phyloP scores from a whole-genome alignment of 2,113 vertebrate genomes.

The Perognathus longimembris region DNA sequence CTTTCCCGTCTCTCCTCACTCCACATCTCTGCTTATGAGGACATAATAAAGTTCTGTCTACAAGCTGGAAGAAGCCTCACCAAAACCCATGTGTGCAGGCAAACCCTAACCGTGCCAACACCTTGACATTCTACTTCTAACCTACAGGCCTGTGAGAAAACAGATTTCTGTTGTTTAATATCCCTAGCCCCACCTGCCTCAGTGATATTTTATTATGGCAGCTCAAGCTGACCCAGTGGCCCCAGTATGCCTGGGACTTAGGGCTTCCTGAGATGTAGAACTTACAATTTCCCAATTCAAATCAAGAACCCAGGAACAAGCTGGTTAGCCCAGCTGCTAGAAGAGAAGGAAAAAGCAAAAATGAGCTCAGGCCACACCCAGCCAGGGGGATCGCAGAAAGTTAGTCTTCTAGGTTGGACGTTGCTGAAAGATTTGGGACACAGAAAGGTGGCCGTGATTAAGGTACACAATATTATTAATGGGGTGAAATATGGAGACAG shows the following conservation, averaged over 20 bases:
- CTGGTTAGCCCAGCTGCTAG: neutral
- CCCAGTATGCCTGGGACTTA: neutral
- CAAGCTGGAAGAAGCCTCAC: neutral
- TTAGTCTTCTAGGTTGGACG: neutral
- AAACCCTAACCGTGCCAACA: no score
- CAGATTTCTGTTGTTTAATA: neutral
- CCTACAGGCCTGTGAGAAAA: neutral
- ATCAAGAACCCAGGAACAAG: neutral
- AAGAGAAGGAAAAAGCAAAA: neutral
- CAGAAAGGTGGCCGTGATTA: neutral
- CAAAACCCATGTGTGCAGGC: neutral
- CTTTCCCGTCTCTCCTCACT: neutral
- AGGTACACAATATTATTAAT: neutral
- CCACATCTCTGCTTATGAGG: neutral
- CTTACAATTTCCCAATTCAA: neutral
- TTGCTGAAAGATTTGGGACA: neutral
- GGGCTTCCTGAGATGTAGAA: neutral
- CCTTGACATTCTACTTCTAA: neutral
- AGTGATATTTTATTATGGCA: neutral
- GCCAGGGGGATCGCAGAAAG: accelerated
- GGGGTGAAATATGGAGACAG: neutral
- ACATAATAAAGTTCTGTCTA: neutral
- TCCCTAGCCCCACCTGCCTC: no score
- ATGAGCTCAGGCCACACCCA: no score
- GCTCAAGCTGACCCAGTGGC: neutral